These are phyloP conservation scores for Raja brachyura DNA, from an alignment of 2,113 vertebrate genomes.

Conservation along the genomic window DNA sequence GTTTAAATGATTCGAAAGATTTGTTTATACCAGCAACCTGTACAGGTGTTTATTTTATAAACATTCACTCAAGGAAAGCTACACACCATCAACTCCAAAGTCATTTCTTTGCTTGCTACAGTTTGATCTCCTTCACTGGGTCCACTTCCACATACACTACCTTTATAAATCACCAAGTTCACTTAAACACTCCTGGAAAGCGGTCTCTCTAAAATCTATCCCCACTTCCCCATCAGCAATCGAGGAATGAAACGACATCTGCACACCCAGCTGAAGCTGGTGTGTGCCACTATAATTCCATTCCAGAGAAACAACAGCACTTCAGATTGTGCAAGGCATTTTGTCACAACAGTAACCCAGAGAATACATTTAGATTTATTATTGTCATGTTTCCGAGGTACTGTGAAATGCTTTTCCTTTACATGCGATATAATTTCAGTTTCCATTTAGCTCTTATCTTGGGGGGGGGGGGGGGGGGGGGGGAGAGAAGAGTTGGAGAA, in stretches of 20 bases:
- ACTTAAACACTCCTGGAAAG: too few species aligned
- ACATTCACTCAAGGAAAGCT: neutral
- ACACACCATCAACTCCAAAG: neutral
- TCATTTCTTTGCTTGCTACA: neutral
- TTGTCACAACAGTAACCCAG: neutral
- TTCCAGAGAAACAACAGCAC: neutral
- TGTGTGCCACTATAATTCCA: too few species aligned
- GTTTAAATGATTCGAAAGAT: neutral
- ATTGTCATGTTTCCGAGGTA: too few species aligned
- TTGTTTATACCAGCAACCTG: neutral
- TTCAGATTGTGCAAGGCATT: neutral
- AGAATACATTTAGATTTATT: neutral
- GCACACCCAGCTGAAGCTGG: neutral
- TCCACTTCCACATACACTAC: neutral
- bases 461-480: too few species aligned
- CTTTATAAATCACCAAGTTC: neutral
- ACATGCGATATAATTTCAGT: too few species aligned
- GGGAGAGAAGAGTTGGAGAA: neutral
- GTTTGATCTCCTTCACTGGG: neutral
- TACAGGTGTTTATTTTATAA: neutral
- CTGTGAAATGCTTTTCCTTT: too few species aligned
- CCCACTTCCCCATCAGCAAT: neutral
- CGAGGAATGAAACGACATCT: neutral
- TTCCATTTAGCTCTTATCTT: too few species aligned
- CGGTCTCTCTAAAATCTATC: neutral